Conservation (phyloP, 2,888 invertebrate genomes). For the Xylota sylvarum region DNA sequence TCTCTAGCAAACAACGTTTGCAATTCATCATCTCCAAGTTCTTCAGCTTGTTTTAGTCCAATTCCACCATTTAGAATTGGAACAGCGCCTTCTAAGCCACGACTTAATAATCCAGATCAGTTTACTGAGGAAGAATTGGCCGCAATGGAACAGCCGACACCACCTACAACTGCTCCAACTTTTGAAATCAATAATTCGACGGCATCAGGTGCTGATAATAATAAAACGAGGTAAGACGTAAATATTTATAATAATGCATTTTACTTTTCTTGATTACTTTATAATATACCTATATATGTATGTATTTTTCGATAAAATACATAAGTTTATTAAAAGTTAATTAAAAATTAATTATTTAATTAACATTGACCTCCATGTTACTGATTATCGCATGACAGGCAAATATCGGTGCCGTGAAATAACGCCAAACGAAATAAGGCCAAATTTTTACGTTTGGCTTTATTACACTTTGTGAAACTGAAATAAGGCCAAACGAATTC, state of each 20-base stretch:
- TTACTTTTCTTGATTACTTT: too few species aligned
- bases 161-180: slow-evolving; percentile 86
- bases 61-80: slow-evolving; percentile 87
- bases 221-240: slow-evolving; percentile 79
- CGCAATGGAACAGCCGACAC: slow-evolving; percentile 82
- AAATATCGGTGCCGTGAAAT: too few species aligned
- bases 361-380: too few species aligned
- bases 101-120: slow-evolving; percentile 82
- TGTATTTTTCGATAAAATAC: too few species aligned
- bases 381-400: too few species aligned
- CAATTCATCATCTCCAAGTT: slow-evolving; percentile 78
- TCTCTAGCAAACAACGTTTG: slow-evolving; percentile 80
- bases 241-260: not conserved
- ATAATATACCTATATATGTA: too few species aligned
- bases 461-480: too few species aligned
- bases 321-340: too few species aligned
- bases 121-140: slow-evolving; percentile 84
- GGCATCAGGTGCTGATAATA: slow-evolving; percentile 78
- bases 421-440: too few species aligned
- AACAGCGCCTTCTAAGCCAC: slow-evolving; percentile 85
- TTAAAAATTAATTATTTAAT: too few species aligned
- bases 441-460: too few species aligned
- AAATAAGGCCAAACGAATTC: too few species aligned
- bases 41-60: slow-evolving; percentile 85
- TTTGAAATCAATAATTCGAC: slow-evolving; percentile 55